Conservation (phyloP, 2,797 vertebrate species). For the Trematomus bernacchii region DNA sequence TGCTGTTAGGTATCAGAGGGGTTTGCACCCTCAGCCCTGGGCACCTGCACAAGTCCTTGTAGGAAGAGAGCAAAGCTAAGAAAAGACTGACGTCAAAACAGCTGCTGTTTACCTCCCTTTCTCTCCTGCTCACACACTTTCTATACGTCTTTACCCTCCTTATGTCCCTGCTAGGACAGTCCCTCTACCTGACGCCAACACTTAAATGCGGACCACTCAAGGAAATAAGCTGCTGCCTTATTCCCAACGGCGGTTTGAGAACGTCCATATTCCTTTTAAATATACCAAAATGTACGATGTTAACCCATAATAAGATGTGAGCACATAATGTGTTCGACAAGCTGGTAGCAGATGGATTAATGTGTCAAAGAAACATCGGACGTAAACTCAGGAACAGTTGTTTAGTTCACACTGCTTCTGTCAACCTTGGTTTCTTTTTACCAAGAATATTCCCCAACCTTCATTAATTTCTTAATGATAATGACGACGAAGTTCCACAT, state of each 20-base stretch:
- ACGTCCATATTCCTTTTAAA: not conserved
- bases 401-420: not conserved
- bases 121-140: constrained; percentile 10
- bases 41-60: constrained; percentile 66
- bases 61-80: constrained; percentile 47
- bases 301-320: not conserved
- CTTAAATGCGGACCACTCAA: constrained; percentile 68
- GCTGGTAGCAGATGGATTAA: not conserved
- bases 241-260: constrained; percentile 2
- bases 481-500: not conserved
- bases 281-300: not conserved
- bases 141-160: constrained; percentile 21
- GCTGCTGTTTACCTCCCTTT: constrained; percentile 6
- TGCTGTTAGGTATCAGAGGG: constrained; percentile 37
- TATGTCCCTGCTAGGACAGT: constrained; percentile 58
- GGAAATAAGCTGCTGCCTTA: constrained; percentile 64
- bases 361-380: not conserved
- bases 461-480: too few relatives aligned
- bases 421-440: not conserved
- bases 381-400: not conserved
- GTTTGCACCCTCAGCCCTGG: constrained; percentile 58
- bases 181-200: constrained; percentile 62
- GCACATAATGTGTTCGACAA: not conserved
- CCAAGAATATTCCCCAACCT: not conserved
- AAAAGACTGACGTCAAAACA: constrained; percentile 66